These are phyloP conservation scores for Hipparchia semele DNA, from an alignment of 2,888 invertebrate species.

Conservation along the genomic window DNA sequence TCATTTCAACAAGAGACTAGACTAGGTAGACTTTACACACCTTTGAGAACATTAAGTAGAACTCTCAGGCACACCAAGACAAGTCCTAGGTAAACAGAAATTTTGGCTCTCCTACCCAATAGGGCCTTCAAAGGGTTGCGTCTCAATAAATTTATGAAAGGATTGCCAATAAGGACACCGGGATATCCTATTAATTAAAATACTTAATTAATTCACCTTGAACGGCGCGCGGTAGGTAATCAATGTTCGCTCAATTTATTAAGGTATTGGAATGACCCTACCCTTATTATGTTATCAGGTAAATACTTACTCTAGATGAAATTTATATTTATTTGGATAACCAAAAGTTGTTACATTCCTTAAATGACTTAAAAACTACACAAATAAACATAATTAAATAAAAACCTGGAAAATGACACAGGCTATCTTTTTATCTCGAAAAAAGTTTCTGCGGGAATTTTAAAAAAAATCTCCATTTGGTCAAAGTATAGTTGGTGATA, in stretches of 20 bases:
- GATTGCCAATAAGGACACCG: constrained; percentile 81
- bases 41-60: too few relatives aligned
- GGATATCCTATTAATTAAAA: constrained; percentile 82
- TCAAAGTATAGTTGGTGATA: too few relatives aligned
- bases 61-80: neutral
- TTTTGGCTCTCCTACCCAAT: constrained; percentile 42
- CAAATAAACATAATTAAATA: too few relatives aligned
- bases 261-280: constrained; percentile 65
- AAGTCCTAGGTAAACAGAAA: neutral
- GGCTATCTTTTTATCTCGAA: too few relatives aligned
- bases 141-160: constrained; percentile 83
- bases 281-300: constrained; percentile 43
- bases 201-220: constrained; percentile 83
- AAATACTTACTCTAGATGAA: neutral
- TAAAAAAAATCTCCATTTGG: too few relatives aligned
- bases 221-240: constrained; percentile 76
- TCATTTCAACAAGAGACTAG: too few relatives aligned
- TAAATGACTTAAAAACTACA: too few relatives aligned
- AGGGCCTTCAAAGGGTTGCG: constrained; percentile 68
- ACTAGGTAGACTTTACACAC: too few relatives aligned
- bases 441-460: too few relatives aligned
- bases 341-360: too few relatives aligned
- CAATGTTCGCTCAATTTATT: constrained; percentile 81
- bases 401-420: too few relatives aligned
- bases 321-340: neutral